A percentile compares a stretch with the other conserved stretches of the same genome.
Evolutionary conservation across 1,140 invertebrate genomes (phyloP).

Genomic region (Drosophila triauraria): DNA sequence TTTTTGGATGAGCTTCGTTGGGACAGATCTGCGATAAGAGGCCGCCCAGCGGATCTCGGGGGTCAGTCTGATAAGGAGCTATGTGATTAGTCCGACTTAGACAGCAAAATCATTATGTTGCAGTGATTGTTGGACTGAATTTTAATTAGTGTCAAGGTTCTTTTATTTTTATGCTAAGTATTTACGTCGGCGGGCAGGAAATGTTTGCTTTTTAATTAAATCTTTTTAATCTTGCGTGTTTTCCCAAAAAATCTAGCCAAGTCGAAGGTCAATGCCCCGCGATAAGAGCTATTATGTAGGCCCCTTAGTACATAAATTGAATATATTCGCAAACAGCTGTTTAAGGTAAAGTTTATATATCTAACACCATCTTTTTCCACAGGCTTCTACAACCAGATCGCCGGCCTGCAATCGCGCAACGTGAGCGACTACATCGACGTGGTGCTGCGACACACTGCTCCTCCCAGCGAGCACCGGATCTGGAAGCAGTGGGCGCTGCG

Average conservation of each 20-base stretch:
- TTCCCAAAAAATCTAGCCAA: not conserved
- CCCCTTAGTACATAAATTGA: not conserved
- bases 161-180: slow-evolving; percentile 7
- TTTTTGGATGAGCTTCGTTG: not conserved
- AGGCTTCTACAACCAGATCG: slow-evolving; percentile 72
- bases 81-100: not conserved
- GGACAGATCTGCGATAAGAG: slow-evolving; percentile 20
- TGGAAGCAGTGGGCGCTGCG: slow-evolving; percentile 73
- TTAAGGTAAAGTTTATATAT: not conserved
- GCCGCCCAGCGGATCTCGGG: not conserved
- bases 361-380: not conserved
- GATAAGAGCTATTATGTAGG: not conserved
- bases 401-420: slow-evolving; percentile 55
- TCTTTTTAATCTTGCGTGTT: slow-evolving; percentile 4
- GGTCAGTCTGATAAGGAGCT: slow-evolving; percentile 20
- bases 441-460: slow-evolving; percentile 64
- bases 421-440: slow-evolving; percentile 78
- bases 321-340: not conserved
- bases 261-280: slow-evolving; percentile 1
- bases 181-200: slow-evolving; percentile 15
- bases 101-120: slow-evolving; percentile 2
- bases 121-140: not conserved
- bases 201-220: slow-evolving; percentile 2
- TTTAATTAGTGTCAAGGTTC: slow-evolving; percentile 21
- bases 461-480: slow-evolving; percentile 55